Evolutionary conservation across 1,140 invertebrate species (phyloP), one percentile per base, ranked within the genome.

Genomic region (Archivesica marissinica): DNA sequence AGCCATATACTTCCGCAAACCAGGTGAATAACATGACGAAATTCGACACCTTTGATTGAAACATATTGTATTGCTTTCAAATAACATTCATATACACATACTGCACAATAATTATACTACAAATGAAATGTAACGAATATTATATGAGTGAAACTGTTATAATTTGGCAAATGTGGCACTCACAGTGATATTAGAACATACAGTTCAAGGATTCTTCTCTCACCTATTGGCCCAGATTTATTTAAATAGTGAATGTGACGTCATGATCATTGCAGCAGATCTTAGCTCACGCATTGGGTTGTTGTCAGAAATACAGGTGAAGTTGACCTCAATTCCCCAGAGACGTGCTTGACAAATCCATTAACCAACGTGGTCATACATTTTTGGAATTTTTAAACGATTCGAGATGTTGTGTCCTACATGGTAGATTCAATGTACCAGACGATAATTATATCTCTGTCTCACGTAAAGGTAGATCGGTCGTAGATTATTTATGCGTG

Each of bases 401-500:
- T 28, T 56, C 78, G 0, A 80, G 74, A 35, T 80, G 72, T 15
- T 88, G 85, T 78, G 61, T 88, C 64, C 28, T 88, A 20, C 85
- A 88, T 41, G n/a, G n/a, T n/a, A n/a, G n/a, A n/a, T n/a, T n/a
- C n/a, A n/a, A n/a, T n/a, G 13, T 59, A 0, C 13, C 38, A 41
- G 44, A 64, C 13, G 76, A 78, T 23, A 80, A 78, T 35, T 84
- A 56, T 79, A 88, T 78, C 0, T 82, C 54, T 23, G 28, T 79
- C 0, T 84, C 83, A 2, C 9, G 41, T 0, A 88, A 79, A 52
- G 83, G 78, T 33, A 72, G 64, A 77, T 59, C 85, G 1, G 87
- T 88, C n/a, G 85, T 85, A 4, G 87, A 88, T 59, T 88, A 85
- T 72, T 61, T 88, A 38, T 83, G 78, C 81, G 87, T 87, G 2